Percentiles rank a stretch among this genome's conserved stretches.
phyloP scores from a whole-genome alignment of 2,888 invertebrate genomes.

The Zaprionus obscuricornis region DNA sequence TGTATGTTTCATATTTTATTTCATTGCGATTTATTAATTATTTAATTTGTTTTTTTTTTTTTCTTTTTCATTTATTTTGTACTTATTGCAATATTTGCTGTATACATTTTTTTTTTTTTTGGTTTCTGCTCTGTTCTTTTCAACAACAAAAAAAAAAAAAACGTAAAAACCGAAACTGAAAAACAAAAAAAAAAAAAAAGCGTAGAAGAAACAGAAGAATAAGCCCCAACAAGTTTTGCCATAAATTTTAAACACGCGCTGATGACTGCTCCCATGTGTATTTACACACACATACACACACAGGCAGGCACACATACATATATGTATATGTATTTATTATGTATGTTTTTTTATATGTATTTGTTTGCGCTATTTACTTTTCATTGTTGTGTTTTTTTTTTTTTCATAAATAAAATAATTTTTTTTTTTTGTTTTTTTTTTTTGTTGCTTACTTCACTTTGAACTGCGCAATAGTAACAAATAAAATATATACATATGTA shows the following conservation, averaged over 20 bases:
- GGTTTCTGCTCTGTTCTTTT: constrained; percentile 1
- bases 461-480: constrained; percentile 44
- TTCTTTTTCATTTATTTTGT: too few relatives aligned
- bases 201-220: constrained; percentile 1
- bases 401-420: constrained; percentile 22
- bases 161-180: not conserved
- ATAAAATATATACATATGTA: not conserved
- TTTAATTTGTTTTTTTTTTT: too few relatives aligned
- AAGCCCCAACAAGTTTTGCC: constrained; percentile 38
- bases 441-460: constrained; percentile 19
- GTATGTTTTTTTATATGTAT: constrained; percentile 10
- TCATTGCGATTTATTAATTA: too few relatives aligned
- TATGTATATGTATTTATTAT: not conserved
- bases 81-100: constrained; percentile 3
- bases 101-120: too few relatives aligned
- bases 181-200: constrained; percentile 3
- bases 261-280: constrained; percentile 45
- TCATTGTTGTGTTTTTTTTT: constrained; percentile 20
- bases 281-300: not conserved
- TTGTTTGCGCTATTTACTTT: constrained; percentile 15
- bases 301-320: not conserved
- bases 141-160: constrained; percentile 4
- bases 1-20: too few relatives aligned
- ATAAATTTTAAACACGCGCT: constrained; percentile 54
- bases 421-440: constrained; percentile 20